Percentiles rank a stretch among this genome's conserved stretches.
Conservation (phyloP, 2,888 invertebrate species). For the Pycnomerus fuliginosus region DNA sequence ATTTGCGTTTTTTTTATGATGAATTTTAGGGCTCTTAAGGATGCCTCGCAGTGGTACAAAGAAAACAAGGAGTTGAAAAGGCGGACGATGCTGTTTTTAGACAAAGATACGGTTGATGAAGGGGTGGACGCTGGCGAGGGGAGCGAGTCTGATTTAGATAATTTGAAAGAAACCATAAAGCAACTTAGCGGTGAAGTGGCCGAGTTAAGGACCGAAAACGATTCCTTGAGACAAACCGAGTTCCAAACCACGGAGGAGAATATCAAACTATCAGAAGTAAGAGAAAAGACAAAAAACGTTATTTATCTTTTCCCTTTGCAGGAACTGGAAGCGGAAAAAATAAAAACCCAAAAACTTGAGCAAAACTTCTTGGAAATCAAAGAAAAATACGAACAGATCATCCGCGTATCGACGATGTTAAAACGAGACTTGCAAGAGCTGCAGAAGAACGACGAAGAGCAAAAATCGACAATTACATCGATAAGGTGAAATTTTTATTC, state of each 20-base stretch:
- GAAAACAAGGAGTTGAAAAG: conserved; percentile 73
- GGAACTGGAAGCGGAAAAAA: conserved; percentile 58
- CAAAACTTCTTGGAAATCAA: conserved; percentile 57
- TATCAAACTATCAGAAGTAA: conserved; percentile 58
- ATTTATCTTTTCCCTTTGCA: too few species aligned
- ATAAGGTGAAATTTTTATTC: neutral
- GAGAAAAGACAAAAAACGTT: too few species aligned
- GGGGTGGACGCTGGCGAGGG: conserved; percentile 53
- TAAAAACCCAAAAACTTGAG: conserved; percentile 55
- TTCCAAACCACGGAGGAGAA: conserved; percentile 70
- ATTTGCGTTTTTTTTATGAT: conserved; percentile 9
- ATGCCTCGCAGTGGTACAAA: conserved; percentile 73
- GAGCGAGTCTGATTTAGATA: conserved; percentile 66
- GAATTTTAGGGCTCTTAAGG: conserved; percentile 62
- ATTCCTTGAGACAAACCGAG: conserved; percentile 64
- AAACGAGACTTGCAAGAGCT: conserved; percentile 65
- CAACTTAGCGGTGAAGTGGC: conserved; percentile 67
- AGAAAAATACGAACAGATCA: conserved; percentile 61
- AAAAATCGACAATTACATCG: conserved; percentile 44
- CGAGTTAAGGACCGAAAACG: conserved; percentile 65
- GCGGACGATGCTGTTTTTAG: conserved; percentile 64
- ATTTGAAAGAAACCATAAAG: conserved; percentile 65
- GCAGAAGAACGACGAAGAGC: conserved; percentile 63
- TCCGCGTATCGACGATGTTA: conserved; percentile 65
- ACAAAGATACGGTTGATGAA: conserved; percentile 61